A percentile compares a stretch with the other conserved stretches of the same genome.
These are phyloP conservation scores for Catharus bicknelli DNA, from an alignment of 2,113 vertebrate genomes.

Conservation along the genomic window DNA sequence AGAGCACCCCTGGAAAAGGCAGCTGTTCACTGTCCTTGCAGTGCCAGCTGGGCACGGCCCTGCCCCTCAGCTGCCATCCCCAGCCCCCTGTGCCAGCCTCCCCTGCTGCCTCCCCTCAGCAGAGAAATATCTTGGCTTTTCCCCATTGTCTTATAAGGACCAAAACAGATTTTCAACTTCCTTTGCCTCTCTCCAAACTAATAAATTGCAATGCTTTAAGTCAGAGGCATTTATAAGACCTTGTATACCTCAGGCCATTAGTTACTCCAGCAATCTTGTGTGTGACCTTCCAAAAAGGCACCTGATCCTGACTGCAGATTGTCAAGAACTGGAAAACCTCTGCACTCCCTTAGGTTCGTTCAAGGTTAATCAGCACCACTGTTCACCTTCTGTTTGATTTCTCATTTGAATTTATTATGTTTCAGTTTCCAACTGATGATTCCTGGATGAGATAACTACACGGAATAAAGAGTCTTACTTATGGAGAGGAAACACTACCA, in stretches of 20 bases:
- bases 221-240: not conserved
- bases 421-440: constrained; percentile 5
- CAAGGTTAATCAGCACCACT: constrained; percentile 53
- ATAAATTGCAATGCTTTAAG: not conserved
- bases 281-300: not conserved
- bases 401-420: constrained; percentile 54
- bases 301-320: not conserved
- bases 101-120: not conserved
- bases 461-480: not conserved
- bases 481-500: not conserved
- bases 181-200: not conserved
- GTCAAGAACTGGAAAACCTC: not conserved
- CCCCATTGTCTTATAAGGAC: not conserved
- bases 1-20: not conserved
- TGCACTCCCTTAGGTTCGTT: not conserved
- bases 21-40: not conserved
- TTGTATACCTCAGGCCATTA: not conserved
- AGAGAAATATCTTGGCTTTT: not conserved
- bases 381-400: constrained; percentile 5
- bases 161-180: not conserved
- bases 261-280: not conserved
- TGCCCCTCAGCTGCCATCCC: not conserved
- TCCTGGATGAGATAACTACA: not conserved
- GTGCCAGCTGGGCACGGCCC: not conserved
- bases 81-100: not conserved